A percentile compares a stretch with the other conserved stretches of the same genome.
phyloP scores from a whole-genome alignment of 1,140 invertebrate genomes.

The Homarus americanus region DNA sequence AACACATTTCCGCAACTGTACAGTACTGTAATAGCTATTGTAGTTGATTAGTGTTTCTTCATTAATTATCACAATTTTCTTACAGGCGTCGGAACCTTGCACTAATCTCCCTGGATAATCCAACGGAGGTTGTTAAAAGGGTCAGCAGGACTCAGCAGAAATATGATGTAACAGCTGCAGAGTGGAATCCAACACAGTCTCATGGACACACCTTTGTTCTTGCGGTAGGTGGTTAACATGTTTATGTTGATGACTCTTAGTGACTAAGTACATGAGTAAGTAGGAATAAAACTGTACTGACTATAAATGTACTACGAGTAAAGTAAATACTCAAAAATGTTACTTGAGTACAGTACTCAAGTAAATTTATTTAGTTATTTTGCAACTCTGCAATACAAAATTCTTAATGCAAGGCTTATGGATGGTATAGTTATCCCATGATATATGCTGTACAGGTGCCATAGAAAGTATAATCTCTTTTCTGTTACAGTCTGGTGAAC shows the following conservation, averaged over 20 bases:
- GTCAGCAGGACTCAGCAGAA: conserved; percentile 90
- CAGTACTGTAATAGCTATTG: too few relatives aligned
- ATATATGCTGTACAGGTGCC: too few relatives aligned
- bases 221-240: conserved; percentile 84
- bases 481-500: conserved; percentile 79
- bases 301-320: too few relatives aligned
- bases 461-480: neutral
- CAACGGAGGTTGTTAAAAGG: conserved; percentile 86
- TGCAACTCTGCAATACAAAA: too few relatives aligned
- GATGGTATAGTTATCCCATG: too few relatives aligned
- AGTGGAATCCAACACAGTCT: conserved; percentile 91
- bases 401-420: too few relatives aligned
- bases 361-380: too few relatives aligned
- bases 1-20: too few relatives aligned
- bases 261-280: too few relatives aligned
- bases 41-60: neutral
- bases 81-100: conserved; percentile 87
- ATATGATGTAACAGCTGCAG: conserved; percentile 93
- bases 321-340: too few relatives aligned
- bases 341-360: too few relatives aligned
- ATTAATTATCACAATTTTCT: neutral
- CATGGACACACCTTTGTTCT: conserved; percentile 91
- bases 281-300: too few relatives aligned
- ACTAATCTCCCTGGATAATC: conserved; percentile 87
- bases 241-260: neutral